These are phyloP conservation scores for Galemys pyrenaicus DNA, from an alignment of 2,113 vertebrate species.

Conservation along the genomic window DNA sequence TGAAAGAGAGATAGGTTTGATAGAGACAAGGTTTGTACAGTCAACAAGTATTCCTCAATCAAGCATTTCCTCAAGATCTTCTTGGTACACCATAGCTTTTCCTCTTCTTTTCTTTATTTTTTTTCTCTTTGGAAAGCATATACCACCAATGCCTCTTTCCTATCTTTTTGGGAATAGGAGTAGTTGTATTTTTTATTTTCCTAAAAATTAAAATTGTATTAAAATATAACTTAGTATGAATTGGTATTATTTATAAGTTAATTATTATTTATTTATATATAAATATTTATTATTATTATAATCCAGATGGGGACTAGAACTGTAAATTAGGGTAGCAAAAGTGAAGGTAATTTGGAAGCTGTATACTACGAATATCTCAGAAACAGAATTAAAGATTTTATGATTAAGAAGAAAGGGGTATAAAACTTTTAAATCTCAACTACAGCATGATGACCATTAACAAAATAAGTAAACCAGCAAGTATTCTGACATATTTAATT, in stretches of 20 bases:
- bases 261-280: neutral
- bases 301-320: constrained; percentile 16
- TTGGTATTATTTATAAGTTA: neutral
- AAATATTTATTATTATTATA: constrained; percentile 34
- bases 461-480: constrained; percentile 26
- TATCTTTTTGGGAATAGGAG: neutral
- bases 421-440: neutral
- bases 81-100: neutral
- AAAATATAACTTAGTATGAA: neutral
- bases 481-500: neutral
- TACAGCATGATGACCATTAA: neutral
- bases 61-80: neutral
- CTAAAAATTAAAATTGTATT: neutral
- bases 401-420: neutral
- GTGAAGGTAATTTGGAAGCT: neutral
- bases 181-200: neutral
- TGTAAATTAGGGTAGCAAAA: neutral
- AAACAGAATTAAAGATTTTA: constrained; percentile 26
- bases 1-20: neutral
- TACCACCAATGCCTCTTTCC: neutral
- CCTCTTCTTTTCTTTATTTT: neutral
- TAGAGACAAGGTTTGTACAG: constrained; percentile 1
- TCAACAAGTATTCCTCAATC: neutral
- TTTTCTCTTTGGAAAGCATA: neutral
- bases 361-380: neutral